Percentiles rank a stretch among this genome's conserved stretches.
Conservation (phyloP, 2,113 vertebrate genomes). For the Hydrochoerus hydrochaeris region DNA sequence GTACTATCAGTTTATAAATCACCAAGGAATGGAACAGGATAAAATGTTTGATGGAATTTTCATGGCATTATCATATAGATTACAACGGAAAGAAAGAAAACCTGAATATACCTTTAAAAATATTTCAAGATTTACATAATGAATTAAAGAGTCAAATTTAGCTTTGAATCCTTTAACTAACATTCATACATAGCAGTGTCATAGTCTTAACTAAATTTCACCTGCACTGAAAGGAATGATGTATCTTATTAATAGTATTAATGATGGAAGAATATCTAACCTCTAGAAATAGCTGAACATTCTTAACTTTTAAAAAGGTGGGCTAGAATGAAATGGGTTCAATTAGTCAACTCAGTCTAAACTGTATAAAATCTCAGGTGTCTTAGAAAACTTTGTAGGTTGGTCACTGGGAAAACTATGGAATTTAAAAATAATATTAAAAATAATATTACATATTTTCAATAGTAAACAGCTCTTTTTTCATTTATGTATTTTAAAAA, state of each 20-base stretch:
- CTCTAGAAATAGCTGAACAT: neutral
- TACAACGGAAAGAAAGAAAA: constrained; percentile 75
- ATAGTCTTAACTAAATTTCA: neutral
- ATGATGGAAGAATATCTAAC: neutral
- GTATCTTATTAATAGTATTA: neutral
- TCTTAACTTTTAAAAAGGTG: neutral
- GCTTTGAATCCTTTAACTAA: constrained; percentile 49
- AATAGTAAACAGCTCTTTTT: neutral
- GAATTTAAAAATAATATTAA: neutral
- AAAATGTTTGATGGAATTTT: constrained; percentile 68
- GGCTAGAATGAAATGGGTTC: neutral
- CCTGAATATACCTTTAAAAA: constrained; percentile 53
- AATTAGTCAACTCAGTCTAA: neutral
- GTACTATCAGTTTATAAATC: constrained; percentile 63
- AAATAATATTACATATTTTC: neutral
- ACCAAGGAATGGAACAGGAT: constrained; percentile 59
- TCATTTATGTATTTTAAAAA: too few species aligned
- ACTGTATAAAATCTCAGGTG: neutral
- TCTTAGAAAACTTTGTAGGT: neutral
- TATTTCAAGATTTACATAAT: constrained; percentile 69
- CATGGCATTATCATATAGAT: constrained; percentile 77
- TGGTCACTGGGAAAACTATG: neutral
- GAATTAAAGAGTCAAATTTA: constrained; percentile 66
- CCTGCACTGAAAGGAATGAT: neutral
- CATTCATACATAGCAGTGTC: constrained; percentile 1